A percentile compares a stretch with the other conserved stretches of the same genome.
Conservation (phyloP, 2,113 vertebrate genomes). For the Larimichthys crocea region DNA sequence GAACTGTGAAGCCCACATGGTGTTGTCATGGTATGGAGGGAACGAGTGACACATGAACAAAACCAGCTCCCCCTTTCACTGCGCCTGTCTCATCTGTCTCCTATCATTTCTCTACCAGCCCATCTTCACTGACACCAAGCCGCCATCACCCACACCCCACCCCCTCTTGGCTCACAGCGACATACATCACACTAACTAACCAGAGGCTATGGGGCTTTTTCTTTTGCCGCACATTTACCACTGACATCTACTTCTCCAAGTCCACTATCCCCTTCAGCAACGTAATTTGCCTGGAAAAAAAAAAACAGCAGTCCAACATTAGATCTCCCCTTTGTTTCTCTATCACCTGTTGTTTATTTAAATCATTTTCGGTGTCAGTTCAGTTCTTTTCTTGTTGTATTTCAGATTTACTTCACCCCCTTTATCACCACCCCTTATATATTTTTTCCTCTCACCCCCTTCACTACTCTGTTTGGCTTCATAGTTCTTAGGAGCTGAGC, state of each 20-base stretch:
- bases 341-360: constrained; percentile 62
- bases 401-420: constrained; percentile 3
- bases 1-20: constrained; percentile 76
- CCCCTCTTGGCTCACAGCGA: constrained; percentile 33
- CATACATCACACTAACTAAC: constrained; percentile 78
- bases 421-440: not conserved
- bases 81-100: constrained; percentile 73
- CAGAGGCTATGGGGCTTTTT: constrained; percentile 55
- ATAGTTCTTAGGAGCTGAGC: constrained; percentile 73
- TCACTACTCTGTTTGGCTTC: constrained; percentile 43
- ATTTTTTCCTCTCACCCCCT: constrained; percentile 20
- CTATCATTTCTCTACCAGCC: constrained; percentile 71
- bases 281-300: constrained; percentile 23
- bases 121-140: constrained; percentile 60
- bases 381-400: constrained; percentile 5
- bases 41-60: constrained; percentile 75
- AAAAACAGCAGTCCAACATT: constrained; percentile 37
- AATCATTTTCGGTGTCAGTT: constrained; percentile 17
- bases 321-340: constrained; percentile 10
- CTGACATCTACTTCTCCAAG: constrained; percentile 47
- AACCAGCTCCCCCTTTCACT: constrained; percentile 61
- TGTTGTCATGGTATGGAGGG: constrained; percentile 78
- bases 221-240: constrained; percentile 53
- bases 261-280: constrained; percentile 27
- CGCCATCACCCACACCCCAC: not conserved